Evolutionary conservation across 2,113 vertebrate species (phyloP).

Genomic region (Tragelaphus imberbis): DNA sequence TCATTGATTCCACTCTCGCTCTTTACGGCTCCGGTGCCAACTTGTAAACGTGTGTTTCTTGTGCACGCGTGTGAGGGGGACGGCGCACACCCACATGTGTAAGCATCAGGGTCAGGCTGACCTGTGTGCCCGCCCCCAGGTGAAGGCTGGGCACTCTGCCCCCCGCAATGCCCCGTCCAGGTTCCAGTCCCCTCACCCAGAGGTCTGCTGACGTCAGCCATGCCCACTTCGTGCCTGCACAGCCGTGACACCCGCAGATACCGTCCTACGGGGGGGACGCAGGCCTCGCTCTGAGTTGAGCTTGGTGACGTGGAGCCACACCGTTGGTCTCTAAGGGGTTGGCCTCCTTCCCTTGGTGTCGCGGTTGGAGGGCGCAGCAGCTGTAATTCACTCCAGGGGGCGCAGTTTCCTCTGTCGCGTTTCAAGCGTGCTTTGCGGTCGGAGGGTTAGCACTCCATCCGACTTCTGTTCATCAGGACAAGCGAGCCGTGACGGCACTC

Average conservation of each 20-base stretch:
- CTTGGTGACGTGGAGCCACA: fast-evolving
- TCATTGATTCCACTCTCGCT: too few relatives aligned
- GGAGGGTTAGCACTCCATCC: fast-evolving
- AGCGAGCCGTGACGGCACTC: background rate
- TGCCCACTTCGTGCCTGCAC: too few relatives aligned
- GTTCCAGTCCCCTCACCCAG: too few relatives aligned
- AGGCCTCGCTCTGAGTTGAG: fast-evolving
- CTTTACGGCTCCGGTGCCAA: fast-evolving
- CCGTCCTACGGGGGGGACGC: fast-evolving
- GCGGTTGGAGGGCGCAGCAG: fast-evolving
- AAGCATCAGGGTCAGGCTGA: fast-evolving
- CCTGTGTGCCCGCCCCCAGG: fast-evolving
- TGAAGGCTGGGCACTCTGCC: background rate
- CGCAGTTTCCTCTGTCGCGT: fast-evolving
- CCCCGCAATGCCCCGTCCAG: fast-evolving
- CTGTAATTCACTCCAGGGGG: background rate
- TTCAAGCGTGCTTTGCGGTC: fast-evolving
- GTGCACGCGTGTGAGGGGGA: fast-evolving
- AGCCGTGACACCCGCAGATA: background rate
- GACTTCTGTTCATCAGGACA: fast-evolving
- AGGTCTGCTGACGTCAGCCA: background rate
- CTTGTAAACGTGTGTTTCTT: background rate
- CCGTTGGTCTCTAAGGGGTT: fast-evolving
- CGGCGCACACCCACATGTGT: fast-evolving
- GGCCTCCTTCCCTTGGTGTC: background rate